Base-by-base conservation (phyloP, 2,797 vertebrate species). In the Zenarchopterus dispar region DNA sequence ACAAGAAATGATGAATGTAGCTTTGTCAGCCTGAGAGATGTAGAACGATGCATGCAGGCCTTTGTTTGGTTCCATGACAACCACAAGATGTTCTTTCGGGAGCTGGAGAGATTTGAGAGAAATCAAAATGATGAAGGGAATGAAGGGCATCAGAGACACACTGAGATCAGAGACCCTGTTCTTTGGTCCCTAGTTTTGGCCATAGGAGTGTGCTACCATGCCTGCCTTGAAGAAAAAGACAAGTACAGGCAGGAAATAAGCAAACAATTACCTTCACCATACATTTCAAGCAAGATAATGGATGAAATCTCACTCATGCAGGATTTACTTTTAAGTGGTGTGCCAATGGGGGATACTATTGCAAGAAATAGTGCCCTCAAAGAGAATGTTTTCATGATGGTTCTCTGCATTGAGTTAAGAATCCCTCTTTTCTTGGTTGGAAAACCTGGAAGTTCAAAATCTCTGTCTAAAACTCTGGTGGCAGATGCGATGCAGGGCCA, bases 351-450 rank as follows among this genome's bases (percentile, higher is more conserved):
- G 44, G 90, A 93, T 19, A 97, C 95, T 4, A 97, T 99, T 57
- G 97, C 97, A 61, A 95, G 77, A 85, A 99, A 99, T 84, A 67
- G 83, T 80, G 97, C 97, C 6, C 86, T 99, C 62, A 98, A 98
- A 82, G 97, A 99, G 85, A 99, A 99, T 0, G 93, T 99, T 68
- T 99, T 99, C 84, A 99, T 99, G 97, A 99, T 99, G 97, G 95
- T 97, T 7, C 81, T 99, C 64, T 99, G 97, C 79, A 97, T 97
- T 62, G 97, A 99, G 75, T 88, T 99, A 39, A 94, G 93, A 86
- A 98, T 99, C 68, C 97, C 97, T 7, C 94, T 99, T 0, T 99
- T 99, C 69, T 91, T 99, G 8, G 97, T 99, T 2, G 97, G 97
- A 42, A 99, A 99, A 89, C 97, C 97, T 0, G 97, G 97, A 67